Base-by-base conservation (phyloP, 1,140 invertebrate species). In the Drosophila auraria region DNA sequence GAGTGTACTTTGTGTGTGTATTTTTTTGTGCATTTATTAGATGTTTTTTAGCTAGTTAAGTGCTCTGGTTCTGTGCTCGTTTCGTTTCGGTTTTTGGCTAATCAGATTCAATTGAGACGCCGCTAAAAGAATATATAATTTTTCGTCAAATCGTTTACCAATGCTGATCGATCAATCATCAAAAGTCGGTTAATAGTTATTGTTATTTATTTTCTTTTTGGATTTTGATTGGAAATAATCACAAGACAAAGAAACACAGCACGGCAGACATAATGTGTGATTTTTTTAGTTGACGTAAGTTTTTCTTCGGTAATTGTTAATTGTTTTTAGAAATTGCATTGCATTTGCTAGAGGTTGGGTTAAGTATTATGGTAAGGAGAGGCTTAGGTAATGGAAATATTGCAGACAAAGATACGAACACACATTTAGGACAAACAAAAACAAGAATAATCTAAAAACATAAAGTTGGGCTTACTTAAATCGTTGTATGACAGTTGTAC, bases 41-140 rank as follows among this genome's bases (percentile, higher is more conserved):
- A 50, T 77, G 49, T 57, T 53, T 57, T 62, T 60, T 61, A 76
- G 69, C 70, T 73, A 81, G 47, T 59, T 72, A 72, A 65, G 44
- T 51, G 61, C 68, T 73, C 53, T 73, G 38, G 45, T 57, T 50
- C 45, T 73, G 54, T 60, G 68, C 68, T 73, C 45, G 50, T 70
- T 62, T 49, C 51, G 40, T 53, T 51, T 72, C 50, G 54, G 62
- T 30, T 57, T 78, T 72, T 54, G 62, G 50, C 74, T 87, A 83
- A 56, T 81, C 78, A 53, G 84, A 89, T 61, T 87, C 86, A 79
- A 87, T 65, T 69, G 81, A 75, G 50, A 81, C 78, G 82, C 73
- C 74, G 86, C 84, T 87, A 87, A 86, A 87, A 87, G 73, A 25
- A 57, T 57, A 81, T 71, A 70, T 42, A 70, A 78, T 57, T 78